Percentiles rank a stretch among this genome's conserved stretches.
Evolutionary conservation across 2,797 vertebrate genomes (phyloP).

Genomic region (Ispidina picta): DNA sequence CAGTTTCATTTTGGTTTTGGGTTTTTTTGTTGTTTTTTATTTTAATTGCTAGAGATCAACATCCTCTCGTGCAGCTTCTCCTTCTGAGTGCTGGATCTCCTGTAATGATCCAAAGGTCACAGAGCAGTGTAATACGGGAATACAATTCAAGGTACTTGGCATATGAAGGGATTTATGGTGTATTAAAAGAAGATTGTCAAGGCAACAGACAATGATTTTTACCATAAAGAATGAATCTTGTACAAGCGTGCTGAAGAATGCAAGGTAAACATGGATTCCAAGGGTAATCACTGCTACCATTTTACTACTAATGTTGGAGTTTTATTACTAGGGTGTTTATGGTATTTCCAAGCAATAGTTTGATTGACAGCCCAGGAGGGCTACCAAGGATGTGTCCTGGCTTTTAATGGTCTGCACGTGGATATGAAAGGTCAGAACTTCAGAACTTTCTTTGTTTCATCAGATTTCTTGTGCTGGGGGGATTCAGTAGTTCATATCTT

Average conservation of each 20-base stretch:
- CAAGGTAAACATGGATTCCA: conserved; percentile 5
- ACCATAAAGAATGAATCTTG: neutral
- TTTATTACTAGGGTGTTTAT: conserved; percentile 56
- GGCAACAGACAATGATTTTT: conserved; percentile 12
- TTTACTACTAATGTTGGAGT: conserved; percentile 36
- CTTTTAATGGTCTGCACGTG: neutral
- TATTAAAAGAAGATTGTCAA: conserved; percentile 17
- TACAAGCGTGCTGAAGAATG: conserved; percentile 9
- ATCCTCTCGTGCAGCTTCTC: conserved; percentile 54
- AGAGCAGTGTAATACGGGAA: conserved; percentile 32
- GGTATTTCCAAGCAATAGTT: conserved; percentile 79
- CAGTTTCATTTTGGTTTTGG: neutral
- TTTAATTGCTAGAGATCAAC: conserved; percentile 51
- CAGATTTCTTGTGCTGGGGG: conserved; percentile 44
- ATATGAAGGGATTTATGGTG: neutral
- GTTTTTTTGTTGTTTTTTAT: neutral
- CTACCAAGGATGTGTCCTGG: conserved; percentile 26
- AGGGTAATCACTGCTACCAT: conserved; percentile 48
- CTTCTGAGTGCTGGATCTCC: conserved; percentile 47
- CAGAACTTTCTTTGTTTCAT: conserved; percentile 51
- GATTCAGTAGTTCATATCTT: conserved; percentile 39
- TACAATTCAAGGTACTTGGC: conserved; percentile 13
- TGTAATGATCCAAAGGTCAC: conserved; percentile 22
- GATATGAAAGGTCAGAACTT: conserved; percentile 45
- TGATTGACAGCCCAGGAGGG: conserved; percentile 37